Evolutionary conservation across 2,888 invertebrate genomes (phyloP).

Genomic region (Imbricaverruca yamaguchii): DNA sequence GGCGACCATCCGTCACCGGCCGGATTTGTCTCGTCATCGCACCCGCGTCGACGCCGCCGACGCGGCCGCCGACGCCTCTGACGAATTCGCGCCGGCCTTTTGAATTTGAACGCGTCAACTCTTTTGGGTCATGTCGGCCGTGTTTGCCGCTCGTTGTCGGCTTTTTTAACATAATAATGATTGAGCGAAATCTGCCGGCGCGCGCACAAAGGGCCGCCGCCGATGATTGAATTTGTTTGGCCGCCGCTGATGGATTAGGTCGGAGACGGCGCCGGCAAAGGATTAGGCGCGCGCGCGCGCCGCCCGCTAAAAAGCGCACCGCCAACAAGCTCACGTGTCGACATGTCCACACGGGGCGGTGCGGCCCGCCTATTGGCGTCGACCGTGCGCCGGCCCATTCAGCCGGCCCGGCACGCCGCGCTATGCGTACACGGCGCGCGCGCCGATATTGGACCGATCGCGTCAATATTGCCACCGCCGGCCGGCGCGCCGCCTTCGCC

Average conservation of each 20-base stretch:
- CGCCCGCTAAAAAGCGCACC: background rate
- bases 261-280: background rate
- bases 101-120: conserved; percentile 21
- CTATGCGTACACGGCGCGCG: too few relatives aligned
- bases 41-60: background rate
- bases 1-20: background rate
- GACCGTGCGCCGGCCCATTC: too few relatives aligned
- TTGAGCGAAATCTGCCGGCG: conserved; percentile 7
- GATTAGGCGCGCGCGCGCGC: background rate
- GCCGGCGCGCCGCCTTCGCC: too few relatives aligned
- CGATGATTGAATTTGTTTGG: conserved; percentile 20
- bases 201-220: background rate
- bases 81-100: conserved; percentile 13
- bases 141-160: background rate
- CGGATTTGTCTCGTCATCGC: conserved; percentile 2
- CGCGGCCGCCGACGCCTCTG: background rate
- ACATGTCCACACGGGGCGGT: background rate
- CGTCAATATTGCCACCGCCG: too few relatives aligned
- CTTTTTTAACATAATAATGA: conserved; percentile 19
- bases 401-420: too few relatives aligned
- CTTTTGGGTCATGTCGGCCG: conserved; percentile 16
- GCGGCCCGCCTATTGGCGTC: background rate
- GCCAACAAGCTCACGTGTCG: conserved; percentile 2
- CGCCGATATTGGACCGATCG: too few relatives aligned
- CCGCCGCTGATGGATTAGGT: conserved; percentile 6